These are phyloP conservation scores for Cosmopolites sordidus DNA, from an alignment of 2,888 invertebrate genomes.

Conservation along the genomic window DNA sequence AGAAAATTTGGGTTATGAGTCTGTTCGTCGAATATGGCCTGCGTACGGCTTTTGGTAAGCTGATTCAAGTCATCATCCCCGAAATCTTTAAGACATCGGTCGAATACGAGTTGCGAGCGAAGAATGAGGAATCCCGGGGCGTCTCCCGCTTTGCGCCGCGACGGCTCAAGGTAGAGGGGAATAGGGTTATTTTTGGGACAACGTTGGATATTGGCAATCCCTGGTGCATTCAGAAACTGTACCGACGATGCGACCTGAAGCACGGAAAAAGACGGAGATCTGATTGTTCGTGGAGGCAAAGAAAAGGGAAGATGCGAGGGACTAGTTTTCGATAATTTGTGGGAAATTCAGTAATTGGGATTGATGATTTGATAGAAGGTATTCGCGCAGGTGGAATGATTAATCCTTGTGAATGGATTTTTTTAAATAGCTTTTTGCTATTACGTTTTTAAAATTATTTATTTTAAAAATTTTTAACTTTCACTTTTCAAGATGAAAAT, in stretches of 20 bases:
- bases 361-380: too few relatives aligned
- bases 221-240: neutral
- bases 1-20: too few relatives aligned
- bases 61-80: slow-evolving; percentile 73
- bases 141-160: slow-evolving; percentile 26
- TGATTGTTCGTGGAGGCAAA: too few relatives aligned
- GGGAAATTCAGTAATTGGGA: too few relatives aligned
- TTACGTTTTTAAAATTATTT: too few relatives aligned
- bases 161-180: slow-evolving; percentile 14
- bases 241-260: neutral
- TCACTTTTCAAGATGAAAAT: too few relatives aligned
- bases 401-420: too few relatives aligned
- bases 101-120: slow-evolving; percentile 89
- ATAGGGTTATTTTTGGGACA: slow-evolving; percentile 19
- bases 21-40: slow-evolving; percentile 40
- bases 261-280: neutral
- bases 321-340: too few relatives aligned
- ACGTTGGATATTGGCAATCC: neutral
- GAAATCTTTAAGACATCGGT: slow-evolving; percentile 81
- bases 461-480: too few relatives aligned
- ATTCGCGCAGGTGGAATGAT: too few relatives aligned
- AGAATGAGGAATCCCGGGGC: slow-evolving; percentile 57
- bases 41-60: slow-evolving; percentile 56
- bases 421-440: too few relatives aligned
- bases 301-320: too few relatives aligned